Evolutionary conservation across 2,888 invertebrate genomes (phyloP), one percentile per base, ranked within the genome.

Genomic region (Lasioglossum morio): DNA sequence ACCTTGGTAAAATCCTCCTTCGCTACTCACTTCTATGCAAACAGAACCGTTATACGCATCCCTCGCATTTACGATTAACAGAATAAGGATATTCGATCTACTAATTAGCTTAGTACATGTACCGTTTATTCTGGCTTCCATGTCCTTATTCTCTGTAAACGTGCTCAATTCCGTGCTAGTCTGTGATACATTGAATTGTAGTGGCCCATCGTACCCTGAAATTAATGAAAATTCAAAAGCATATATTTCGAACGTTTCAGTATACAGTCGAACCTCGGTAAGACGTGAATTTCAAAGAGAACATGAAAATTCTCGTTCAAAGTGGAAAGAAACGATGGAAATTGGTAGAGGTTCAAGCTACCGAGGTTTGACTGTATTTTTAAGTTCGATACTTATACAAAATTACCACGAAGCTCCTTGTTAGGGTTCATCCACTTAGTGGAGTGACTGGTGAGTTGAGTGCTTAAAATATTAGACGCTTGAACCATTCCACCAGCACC

Each of bases 171-270:
- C 98, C 57, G 98, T 97, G 96, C 98, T 98, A 92, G 97, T 97
- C 91, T 97, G 97, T 66, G 97, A 97, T 96, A 98, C 97, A 92
- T 97, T 97, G 95, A 97, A 98, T 95, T 98, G 98, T 96, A 98
- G 96, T 90, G 98, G 98, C 80, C 98, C 98, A 96, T 98, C 98
- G 95, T 98, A 98, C 94, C 97, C 97, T 97, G 95, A 70, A 84
- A 30, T 63, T 10, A 63, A 63, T 16, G 63, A 34, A 66, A 63
- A 63, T 63, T 63, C 63, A 30, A 63, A 63, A 63, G 30, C 27
- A 30, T 63, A 30, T 63, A 63, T 63, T 63, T 57, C 10, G 7
- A 30, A 30, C 1, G 16, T 30, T n/a, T 57, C 10, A 30, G 12
- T 63, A 63, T 14, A 63, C 30, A 63, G 63, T 63, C 63, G 7